phyloP scores from a whole-genome alignment of 92 coral and sea anemone genomes.

The Muricea muricata region DNA sequence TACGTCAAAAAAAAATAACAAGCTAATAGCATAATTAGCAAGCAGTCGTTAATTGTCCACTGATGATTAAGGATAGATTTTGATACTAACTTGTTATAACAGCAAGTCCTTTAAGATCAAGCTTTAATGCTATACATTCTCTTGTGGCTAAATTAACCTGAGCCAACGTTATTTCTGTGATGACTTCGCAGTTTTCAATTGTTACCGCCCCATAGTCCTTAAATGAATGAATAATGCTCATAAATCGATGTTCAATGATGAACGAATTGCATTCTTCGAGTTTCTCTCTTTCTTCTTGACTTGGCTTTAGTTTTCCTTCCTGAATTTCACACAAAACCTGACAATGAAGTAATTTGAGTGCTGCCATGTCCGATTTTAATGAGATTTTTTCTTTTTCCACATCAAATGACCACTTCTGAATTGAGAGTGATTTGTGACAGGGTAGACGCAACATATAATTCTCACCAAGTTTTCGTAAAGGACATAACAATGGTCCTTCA shows the following conservation, averaged over 20 bases:
- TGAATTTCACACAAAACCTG: slow-evolving; percentile 78
- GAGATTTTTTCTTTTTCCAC: slow-evolving; percentile 76
- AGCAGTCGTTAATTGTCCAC: no score
- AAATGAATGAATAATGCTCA: slow-evolving; percentile 80
- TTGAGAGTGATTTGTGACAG: slow-evolving; percentile 78
- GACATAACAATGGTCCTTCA: slow-evolving; percentile 76
- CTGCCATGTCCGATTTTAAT: slow-evolving; percentile 80
- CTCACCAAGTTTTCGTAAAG: slow-evolving; percentile 77
- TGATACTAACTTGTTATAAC: slow-evolving; percentile 71
- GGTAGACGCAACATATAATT: slow-evolving; percentile 78
- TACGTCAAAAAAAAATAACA: no score
- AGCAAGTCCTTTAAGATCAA: slow-evolving; percentile 75
- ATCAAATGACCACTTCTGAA: slow-evolving; percentile 93
- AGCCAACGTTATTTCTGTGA: slow-evolving; percentile 75
- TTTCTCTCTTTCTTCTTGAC: slow-evolving; percentile 68
- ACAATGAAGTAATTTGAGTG: slow-evolving; percentile 69
- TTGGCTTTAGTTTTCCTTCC: slow-evolving; percentile 76
- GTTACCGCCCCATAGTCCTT: slow-evolving; percentile 75
- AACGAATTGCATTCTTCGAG: slow-evolving; percentile 79
- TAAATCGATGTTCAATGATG: slow-evolving; percentile 83
- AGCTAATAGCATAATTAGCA: no score
- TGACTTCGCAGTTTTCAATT: slow-evolving; percentile 69
- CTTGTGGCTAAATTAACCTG: slow-evolving; percentile 75
- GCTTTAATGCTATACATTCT: slow-evolving; percentile 62
- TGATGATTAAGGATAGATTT: not conserved